A percentile compares a stretch with the other conserved stretches of the same genome.
These are phyloP conservation scores for Trematomus loennbergii DNA, from an alignment of 2,113 vertebrate genomes.

Conservation along the genomic window DNA sequence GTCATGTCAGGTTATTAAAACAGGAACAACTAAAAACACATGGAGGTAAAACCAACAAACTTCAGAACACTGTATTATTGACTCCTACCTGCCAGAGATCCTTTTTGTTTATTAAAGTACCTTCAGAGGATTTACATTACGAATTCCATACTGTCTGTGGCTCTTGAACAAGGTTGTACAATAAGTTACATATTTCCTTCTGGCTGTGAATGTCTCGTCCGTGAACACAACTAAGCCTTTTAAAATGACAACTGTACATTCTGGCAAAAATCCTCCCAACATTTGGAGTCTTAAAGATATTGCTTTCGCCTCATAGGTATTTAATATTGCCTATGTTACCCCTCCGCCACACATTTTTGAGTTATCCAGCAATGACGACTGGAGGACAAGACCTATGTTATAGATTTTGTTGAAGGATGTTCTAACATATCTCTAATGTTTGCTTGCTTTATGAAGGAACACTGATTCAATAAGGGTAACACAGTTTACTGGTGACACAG, in stretches of 20 bases:
- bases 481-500: too few species aligned
- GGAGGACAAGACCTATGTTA: too few species aligned
- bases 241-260: constrained; percentile 55
- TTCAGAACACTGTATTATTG: not conserved
- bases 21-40: constrained; percentile 10
- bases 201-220: constrained; percentile 19
- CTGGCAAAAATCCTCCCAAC: not conserved
- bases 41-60: not conserved
- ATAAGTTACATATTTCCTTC: constrained; percentile 45
- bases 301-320: constrained; percentile 25
- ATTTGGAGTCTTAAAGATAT: constrained; percentile 16
- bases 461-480: not conserved
- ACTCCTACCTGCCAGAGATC: too few species aligned
- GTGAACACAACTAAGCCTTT: constrained; percentile 46
- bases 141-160: constrained; percentile 59
- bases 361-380: constrained; percentile 9
- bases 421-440: not conserved
- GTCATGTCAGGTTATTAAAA: constrained; percentile 14
- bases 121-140: constrained; percentile 46
- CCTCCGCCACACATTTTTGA: constrained; percentile 4
- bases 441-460: not conserved
- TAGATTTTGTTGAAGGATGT: not conserved
- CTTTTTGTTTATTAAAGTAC: constrained; percentile 34
- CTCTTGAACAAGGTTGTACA: constrained; percentile 23
- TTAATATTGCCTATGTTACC: constrained; percentile 15